Percentiles rank a stretch among this genome's conserved stretches.
Conservation (phyloP, 2,797 vertebrate genomes). For the Ambastaia sidthimunki region DNA sequence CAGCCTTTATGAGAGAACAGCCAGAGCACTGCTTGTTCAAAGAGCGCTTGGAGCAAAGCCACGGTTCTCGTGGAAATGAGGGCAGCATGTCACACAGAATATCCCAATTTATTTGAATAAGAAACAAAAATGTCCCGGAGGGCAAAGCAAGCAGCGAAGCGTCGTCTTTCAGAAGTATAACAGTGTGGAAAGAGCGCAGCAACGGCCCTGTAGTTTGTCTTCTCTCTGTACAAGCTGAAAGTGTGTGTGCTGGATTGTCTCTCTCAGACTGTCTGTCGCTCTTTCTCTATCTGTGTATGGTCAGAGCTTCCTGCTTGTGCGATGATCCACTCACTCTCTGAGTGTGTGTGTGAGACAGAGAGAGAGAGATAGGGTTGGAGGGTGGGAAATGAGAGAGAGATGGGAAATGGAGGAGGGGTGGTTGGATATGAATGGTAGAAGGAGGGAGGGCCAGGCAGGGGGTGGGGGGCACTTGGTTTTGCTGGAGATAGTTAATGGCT, state of each 20-base stretch:
- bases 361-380: conserved; percentile 55
- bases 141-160: conserved; percentile 41
- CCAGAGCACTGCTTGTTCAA: conserved; percentile 30
- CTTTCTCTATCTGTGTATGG: conserved; percentile 56
- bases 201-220: conserved; percentile 60
- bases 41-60: conserved; percentile 47
- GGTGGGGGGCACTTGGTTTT: conserved; percentile 53
- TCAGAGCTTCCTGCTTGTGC: conserved; percentile 61
- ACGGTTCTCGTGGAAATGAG: conserved; percentile 46
- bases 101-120: conserved; percentile 57
- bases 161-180: conserved; percentile 44
- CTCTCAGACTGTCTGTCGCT: conserved; percentile 61
- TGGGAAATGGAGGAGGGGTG: conserved; percentile 47
- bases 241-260: conserved; percentile 72
- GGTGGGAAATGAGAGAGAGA: conserved; percentile 48
- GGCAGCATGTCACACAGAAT: conserved; percentile 50
- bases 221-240: conserved; percentile 75
- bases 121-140: conserved; percentile 41
- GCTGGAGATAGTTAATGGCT: conserved; percentile 74
- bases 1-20: conserved; percentile 41
- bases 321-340: conserved; percentile 62
- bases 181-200: conserved; percentile 47
- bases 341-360: conserved; percentile 45
- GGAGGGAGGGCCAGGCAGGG: conserved; percentile 52
- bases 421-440: conserved; percentile 66